A percentile compares a stretch with the other conserved stretches of the same genome.
Conservation (phyloP, 2,888 invertebrate genomes). For the Sepioteuthis lessoniana region DNA sequence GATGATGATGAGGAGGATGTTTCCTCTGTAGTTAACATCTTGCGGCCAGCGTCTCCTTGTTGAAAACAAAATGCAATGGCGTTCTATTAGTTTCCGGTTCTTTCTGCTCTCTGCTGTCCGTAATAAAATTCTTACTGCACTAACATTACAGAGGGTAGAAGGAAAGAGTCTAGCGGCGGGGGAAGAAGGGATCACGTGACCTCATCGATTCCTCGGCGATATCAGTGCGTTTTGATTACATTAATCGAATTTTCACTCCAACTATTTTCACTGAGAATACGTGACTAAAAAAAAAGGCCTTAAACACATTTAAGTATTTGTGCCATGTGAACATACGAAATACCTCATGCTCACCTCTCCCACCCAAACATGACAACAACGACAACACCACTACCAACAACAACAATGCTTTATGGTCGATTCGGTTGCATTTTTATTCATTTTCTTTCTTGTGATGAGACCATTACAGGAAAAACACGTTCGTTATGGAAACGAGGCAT, state of each 20-base stretch:
- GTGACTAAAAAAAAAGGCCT: not conserved
- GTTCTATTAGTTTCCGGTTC: not conserved
- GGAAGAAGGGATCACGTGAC: not conserved
- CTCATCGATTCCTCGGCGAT: not conserved
- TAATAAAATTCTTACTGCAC: not conserved
- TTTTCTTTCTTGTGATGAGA: too few species aligned
- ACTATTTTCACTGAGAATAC: not conserved
- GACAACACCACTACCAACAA: not conserved
- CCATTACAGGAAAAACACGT: too few species aligned
- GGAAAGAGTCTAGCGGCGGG: too few species aligned
- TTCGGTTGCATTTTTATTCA: too few species aligned
- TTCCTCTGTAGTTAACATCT: not conserved
- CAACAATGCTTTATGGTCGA: not conserved
- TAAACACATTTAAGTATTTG: not conserved
- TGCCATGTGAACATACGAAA: not conserved
- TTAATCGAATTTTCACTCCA: not conserved
- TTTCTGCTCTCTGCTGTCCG: not conserved
- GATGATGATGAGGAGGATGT: not conserved
- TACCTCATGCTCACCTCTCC: not conserved
- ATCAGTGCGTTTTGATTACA: not conserved
- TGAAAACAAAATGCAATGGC: not conserved
- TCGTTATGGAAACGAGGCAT: not conserved
- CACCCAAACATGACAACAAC: not conserved
- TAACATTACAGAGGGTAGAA: too few species aligned
- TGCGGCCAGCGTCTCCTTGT: not conserved